A percentile compares a stretch with the other conserved stretches of the same genome.
These are phyloP conservation scores for Standfussiana lucernea DNA, from an alignment of 2,888 invertebrate species.

Conservation along the genomic window DNA sequence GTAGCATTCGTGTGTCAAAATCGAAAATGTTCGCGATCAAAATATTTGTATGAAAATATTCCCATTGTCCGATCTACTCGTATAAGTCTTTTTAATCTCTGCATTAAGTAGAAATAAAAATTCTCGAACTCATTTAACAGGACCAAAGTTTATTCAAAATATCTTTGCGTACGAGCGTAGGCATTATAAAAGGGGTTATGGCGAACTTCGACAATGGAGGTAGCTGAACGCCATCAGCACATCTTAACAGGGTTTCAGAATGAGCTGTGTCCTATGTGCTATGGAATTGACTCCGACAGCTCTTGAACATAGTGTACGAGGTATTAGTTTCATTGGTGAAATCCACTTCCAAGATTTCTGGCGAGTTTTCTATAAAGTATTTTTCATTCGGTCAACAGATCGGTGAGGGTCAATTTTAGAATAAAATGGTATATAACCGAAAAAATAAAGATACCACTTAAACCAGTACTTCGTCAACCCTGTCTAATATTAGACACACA, in stretches of 20 bases:
- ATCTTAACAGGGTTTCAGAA: not conserved
- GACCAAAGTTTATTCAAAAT: not conserved
- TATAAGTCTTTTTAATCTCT: too few species aligned
- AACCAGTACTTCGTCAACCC: constrained; percentile 20
- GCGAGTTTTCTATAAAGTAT: not conserved
- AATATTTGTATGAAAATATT: too few species aligned
- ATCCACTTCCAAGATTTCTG: not conserved
- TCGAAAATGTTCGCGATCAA: too few species aligned
- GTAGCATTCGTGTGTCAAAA: too few species aligned
- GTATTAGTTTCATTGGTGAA: not conserved
- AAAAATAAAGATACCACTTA: constrained; percentile 4
- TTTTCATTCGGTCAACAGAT: not conserved
- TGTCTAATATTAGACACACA: constrained; percentile 27
- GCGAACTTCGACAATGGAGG: not conserved
- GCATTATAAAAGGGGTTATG: too few species aligned
- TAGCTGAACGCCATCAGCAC: not conserved
- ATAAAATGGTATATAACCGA: not conserved
- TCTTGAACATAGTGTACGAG: not conserved
- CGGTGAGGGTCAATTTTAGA: not conserved
- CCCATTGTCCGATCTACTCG: too few species aligned
- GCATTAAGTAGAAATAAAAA: not conserved
- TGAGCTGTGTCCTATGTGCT: not conserved
- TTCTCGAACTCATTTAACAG: not conserved
- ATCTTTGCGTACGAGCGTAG: not conserved
- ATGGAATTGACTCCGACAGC: not conserved